Base-by-base conservation (phyloP, 2,113 vertebrate genomes). In the Natator depressus region DNA sequence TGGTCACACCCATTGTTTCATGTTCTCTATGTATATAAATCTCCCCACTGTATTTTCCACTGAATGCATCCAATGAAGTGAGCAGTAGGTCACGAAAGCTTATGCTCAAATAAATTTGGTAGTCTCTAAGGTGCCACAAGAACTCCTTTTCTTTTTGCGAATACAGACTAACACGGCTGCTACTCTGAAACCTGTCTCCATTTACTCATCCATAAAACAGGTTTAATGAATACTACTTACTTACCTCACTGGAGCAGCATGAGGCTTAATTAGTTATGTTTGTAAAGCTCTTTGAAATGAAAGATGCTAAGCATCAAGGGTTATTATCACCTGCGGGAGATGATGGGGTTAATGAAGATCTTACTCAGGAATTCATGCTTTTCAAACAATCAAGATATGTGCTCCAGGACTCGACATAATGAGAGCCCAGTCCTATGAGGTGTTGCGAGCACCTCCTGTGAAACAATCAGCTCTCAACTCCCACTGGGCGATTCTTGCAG, bases 311-410 rank as follows among this genome's bases (percentile, higher is more conserved):
- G 79, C 9, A 17, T 10, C 4, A 38, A 38, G 46, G 38, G 38
- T 88, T 92, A 82, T 53, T 78, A 51, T 3, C 2, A 79, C 54
- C 49, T 92, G 90, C 85, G 55, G 80, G 79, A 89, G 27, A 91
- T 89, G 86, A 85, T 80, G 57, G 92, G 92, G 46, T 91, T 98
- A 97, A 98, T 95, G 95, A 95, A 93, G 82, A 90, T 94, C 96
- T 87, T 95, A 2, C 96, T 96, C 84, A 85, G 79, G 92, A 92
- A 46, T 87, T 22, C 76, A 16, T 89, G 94, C 54, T 87, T 93
- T 97, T 98, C 95, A 82, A 96, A 97, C 80, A 94, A 96, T 94
- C 82, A 93, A 94, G 92, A 95, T n/a, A 78, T 93, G 82, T 94
- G 89, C 94, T 96, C 54, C 85, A 93, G 96, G 95, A 90, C 95